Evolutionary conservation across 2,797 vertebrate species (phyloP).

Genomic region (Neoniphon sammara): DNA sequence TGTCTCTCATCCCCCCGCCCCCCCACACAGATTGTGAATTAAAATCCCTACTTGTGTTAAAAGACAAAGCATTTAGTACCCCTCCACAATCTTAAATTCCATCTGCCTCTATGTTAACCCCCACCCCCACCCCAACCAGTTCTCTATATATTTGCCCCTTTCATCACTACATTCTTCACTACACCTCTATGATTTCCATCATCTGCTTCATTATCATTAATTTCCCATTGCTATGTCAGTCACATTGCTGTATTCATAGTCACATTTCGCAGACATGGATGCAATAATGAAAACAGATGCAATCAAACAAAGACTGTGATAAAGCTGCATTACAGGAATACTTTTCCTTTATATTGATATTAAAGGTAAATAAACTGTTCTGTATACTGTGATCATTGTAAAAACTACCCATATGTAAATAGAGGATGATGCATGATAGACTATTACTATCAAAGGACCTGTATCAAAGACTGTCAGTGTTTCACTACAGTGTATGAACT

Average conservation of each 20-base stretch:
- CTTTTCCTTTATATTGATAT: not conserved
- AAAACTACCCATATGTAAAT: not conserved
- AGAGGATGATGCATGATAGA: not conserved
- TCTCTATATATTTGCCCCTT: conserved; percentile 4
- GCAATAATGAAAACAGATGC: conserved; percentile 44
- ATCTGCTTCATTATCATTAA: conserved; percentile 33
- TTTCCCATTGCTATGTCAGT: conserved; percentile 10
- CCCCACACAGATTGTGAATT: conserved; percentile 48
- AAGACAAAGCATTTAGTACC: conserved; percentile 53
- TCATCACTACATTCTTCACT: conserved; percentile 21
- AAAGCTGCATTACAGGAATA: not conserved
- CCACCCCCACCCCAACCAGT: conserved; percentile 11
- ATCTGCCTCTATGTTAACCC: conserved; percentile 15
- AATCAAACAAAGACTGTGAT: not conserved
- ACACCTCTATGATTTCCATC: conserved; percentile 32
- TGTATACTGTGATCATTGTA: conserved; percentile 9
- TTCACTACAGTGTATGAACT: not conserved
- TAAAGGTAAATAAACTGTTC: conserved; percentile 28
- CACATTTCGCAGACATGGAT: not conserved
- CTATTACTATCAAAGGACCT: not conserved
- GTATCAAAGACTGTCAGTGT: not conserved
- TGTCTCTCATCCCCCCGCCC: conserved; percentile 25
- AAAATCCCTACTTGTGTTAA: conserved; percentile 48
- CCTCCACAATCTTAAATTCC: conserved; percentile 35
- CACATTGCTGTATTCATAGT: conserved; percentile 5